Conservation (phyloP, 2,113 vertebrate genomes). For the Ursus arctos region DNA sequence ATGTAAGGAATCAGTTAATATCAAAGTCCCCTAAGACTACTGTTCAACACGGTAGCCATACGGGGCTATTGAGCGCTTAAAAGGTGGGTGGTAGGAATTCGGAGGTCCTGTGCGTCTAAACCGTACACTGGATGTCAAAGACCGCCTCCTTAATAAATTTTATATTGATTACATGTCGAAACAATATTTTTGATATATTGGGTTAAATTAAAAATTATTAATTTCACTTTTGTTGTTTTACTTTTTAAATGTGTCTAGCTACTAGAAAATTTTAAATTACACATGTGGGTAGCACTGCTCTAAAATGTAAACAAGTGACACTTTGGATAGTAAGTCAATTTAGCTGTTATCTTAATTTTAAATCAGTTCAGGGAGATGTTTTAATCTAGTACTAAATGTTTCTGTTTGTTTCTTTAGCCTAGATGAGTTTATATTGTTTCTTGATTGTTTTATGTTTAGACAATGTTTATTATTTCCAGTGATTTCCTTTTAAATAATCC, state of each 20-base stretch:
- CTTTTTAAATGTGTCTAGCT: constrained; percentile 9
- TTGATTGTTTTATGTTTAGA: constrained; percentile 57
- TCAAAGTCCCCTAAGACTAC: not conserved
- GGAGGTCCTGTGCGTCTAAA: not conserved
- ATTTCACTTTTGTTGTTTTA: constrained; percentile 7
- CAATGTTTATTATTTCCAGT: constrained; percentile 70
- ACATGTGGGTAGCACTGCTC: not conserved
- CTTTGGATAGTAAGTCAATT: not conserved
- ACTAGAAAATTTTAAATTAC: not conserved
- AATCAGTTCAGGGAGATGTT: not conserved
- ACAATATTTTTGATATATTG: not conserved
- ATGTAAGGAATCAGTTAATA: not conserved
- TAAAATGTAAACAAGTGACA: not conserved
- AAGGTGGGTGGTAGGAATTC: not conserved
- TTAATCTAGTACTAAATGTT: constrained; percentile 41
- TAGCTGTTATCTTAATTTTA: constrained; percentile 29
- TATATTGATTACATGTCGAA: not conserved
- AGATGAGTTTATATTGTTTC: constrained; percentile 58
- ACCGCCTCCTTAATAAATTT: not conserved
- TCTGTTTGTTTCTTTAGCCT: constrained; percentile 71
- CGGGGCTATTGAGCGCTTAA: not conserved
- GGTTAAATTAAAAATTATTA: not conserved
- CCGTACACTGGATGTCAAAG: not conserved
- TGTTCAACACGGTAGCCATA: not conserved
- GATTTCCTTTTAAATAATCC: constrained; percentile 73